Percentiles rank a stretch among this genome's conserved stretches.
phyloP scores from a whole-genome alignment of 1,140 invertebrate species.

The Trichonephila clavata region DNA sequence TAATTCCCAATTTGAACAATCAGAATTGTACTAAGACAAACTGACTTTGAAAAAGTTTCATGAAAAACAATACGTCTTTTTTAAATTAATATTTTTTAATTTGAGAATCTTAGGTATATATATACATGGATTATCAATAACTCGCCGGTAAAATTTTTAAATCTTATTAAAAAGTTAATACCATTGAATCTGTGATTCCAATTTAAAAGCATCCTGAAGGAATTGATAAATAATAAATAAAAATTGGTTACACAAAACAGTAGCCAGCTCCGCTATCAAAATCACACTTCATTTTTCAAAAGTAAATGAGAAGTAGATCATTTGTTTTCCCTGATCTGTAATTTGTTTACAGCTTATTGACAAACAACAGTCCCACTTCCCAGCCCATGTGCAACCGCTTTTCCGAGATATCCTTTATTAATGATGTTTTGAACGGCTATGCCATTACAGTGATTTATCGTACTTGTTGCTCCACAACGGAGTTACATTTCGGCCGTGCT shows the following conservation, averaged over 20 bases:
- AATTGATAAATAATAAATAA: background rate
- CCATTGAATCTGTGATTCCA: no score
- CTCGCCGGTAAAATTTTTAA: no score
- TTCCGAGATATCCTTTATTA: constrained; percentile 15
- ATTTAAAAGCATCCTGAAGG: no score
- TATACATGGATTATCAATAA: no score
- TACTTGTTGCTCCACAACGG: background rate
- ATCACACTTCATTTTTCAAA: constrained; percentile 32
- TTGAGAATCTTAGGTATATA: no score
- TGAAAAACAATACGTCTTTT: no score
- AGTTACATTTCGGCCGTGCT: background rate
- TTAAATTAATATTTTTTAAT: no score
- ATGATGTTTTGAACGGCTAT: constrained; percentile 27
- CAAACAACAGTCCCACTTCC: constrained; percentile 32
- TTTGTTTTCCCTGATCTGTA: constrained; percentile 10
- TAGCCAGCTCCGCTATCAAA: background rate
- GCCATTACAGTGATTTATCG: constrained; percentile 19
- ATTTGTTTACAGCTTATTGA: constrained; percentile 44
- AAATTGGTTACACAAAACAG: background rate
- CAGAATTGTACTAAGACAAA: no score
- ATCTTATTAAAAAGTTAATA: no score
- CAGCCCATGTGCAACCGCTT: background rate
- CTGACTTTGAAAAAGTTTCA: no score
- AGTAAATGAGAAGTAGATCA: background rate
- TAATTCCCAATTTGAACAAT: no score